Base-by-base conservation (phyloP, 1,140 invertebrate genomes). In the Schlechtendalia chinensis region DNA sequence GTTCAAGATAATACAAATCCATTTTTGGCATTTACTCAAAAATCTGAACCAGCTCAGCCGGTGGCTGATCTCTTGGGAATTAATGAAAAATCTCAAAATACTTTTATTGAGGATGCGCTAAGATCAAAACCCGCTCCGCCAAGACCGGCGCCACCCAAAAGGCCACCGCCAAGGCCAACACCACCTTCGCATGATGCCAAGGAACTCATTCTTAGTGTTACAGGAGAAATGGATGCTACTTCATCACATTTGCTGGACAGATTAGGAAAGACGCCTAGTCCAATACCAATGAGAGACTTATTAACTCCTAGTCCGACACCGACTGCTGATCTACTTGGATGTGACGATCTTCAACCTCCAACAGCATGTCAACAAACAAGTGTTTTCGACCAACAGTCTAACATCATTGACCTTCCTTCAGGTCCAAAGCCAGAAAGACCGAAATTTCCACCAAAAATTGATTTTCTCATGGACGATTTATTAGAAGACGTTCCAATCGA, bases 151-250 rank as follows among this genome's bases (percentile, higher is more conserved):
- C 81, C 72, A 14, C 87, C 6, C 82, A 87, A 50, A 86, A 85
- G 81, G 86, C 88, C 29, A 82, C 87, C 80, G 59, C 89, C 88
- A 10, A 79, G 75, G 24, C 89, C 89, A 32, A 85, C 87, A 24
- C 87, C 88, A 22, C 87, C 88, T 50, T 90, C 91, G 69, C 88
- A 89, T 69, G 91, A 93, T 84, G 95, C 94, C 0, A 93, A 95
- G 88, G 92, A 95, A 84, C 87, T 96, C 3, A 91, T 96, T 32
- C 88, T 93, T 67, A 93, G 92, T 17, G 93, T 96, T 0, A 95
- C 94, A 29, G 94, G 93, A 8, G 93, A 93, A 61, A 91, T 96
- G 92, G 93, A 96, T 84, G 93, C 94, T 39, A 93, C 93, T 0
- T 95, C 93, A 79, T 92, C 93, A 24, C 91, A 94, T 85, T 87